Percentiles rank a stretch among this genome's conserved stretches.
Conservation (phyloP, 1,140 invertebrate species). For the Anthonomus grandis region DNA sequence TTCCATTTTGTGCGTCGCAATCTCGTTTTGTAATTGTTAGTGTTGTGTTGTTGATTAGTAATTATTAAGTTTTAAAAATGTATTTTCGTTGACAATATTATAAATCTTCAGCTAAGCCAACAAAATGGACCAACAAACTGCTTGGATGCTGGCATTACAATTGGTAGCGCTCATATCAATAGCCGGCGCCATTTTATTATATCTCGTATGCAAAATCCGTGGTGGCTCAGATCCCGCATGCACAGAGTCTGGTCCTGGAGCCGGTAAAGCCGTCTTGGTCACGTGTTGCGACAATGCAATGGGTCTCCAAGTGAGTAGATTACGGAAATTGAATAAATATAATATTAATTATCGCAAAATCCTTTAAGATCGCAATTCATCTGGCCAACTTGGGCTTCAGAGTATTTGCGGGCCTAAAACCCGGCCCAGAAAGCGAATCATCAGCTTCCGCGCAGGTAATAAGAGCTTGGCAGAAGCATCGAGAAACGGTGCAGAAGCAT, state of each 20-base stretch:
- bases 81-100: too few relatives aligned
- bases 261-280: constrained; percentile 65
- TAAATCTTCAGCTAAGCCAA: too few relatives aligned
- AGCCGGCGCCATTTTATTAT: constrained; percentile 70
- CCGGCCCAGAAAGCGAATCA: constrained; percentile 53
- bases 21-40: too few relatives aligned
- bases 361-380: constrained; percentile 58
- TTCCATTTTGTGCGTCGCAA: too few relatives aligned
- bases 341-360: not conserved
- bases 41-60: too few relatives aligned
- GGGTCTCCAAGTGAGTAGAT: constrained; percentile 60
- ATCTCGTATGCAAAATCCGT: constrained; percentile 68
- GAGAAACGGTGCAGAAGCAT: constrained; percentile 49
- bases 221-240: constrained; percentile 41
- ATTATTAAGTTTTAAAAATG: too few relatives aligned
- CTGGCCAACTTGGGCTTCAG: constrained; percentile 65
- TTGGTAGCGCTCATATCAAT: constrained; percentile 73
- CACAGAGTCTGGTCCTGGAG: constrained; percentile 47
- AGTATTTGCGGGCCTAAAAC: constrained; percentile 71
- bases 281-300: constrained; percentile 73
- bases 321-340: not conserved
- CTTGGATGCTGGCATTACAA: constrained; percentile 71
- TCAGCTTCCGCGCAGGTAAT: constrained; percentile 59
- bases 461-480: constrained; percentile 55
- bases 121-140: constrained; percentile 79